Conservation (phyloP, 2,888 invertebrate genomes). For the Spodoptera picta region DNA sequence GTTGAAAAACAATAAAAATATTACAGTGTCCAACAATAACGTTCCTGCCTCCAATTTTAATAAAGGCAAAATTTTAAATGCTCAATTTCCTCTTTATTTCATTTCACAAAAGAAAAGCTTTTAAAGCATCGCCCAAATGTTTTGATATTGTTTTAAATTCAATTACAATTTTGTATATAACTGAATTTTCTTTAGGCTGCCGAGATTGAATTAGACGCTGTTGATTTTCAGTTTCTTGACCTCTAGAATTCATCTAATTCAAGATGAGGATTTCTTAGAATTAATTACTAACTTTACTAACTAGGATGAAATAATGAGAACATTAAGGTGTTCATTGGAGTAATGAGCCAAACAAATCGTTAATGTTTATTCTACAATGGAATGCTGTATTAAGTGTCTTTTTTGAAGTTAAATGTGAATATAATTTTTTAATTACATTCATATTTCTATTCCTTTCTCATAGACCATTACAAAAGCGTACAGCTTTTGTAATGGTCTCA, state of each 20-base stretch:
- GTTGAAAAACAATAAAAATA: slow-evolving; percentile 46
- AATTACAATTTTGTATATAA: slow-evolving; percentile 45
- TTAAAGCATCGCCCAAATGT: slow-evolving; percentile 57
- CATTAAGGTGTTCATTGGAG: too few relatives aligned
- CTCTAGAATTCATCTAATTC: slow-evolving; percentile 3
- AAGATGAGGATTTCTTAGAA: slow-evolving; percentile 9
- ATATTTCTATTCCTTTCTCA: too few relatives aligned
- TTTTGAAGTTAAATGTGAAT: too few relatives aligned
- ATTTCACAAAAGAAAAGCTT: slow-evolving; percentile 58
- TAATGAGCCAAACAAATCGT: too few relatives aligned
- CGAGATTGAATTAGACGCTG: slow-evolving; percentile 36
- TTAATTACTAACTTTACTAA: background rate
- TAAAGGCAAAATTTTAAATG: slow-evolving; percentile 62
- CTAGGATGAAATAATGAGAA: too few relatives aligned
- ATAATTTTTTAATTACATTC: too few relatives aligned
- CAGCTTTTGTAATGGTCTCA: too few relatives aligned
- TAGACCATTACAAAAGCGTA: too few relatives aligned
- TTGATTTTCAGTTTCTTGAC: slow-evolving; percentile 25
- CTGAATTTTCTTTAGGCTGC: slow-evolving; percentile 28
- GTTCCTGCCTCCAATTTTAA: slow-evolving; percentile 46
- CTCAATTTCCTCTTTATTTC: slow-evolving; percentile 62
- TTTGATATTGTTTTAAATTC: slow-evolving; percentile 60
- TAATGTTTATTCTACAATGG: too few relatives aligned
- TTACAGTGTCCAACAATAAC: slow-evolving; percentile 49
- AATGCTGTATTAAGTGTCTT: too few relatives aligned